A percentile compares a stretch with the other conserved stretches of the same genome.
Evolutionary conservation across 2,113 vertebrate genomes (phyloP).

Genomic region (Serinus canaria): DNA sequence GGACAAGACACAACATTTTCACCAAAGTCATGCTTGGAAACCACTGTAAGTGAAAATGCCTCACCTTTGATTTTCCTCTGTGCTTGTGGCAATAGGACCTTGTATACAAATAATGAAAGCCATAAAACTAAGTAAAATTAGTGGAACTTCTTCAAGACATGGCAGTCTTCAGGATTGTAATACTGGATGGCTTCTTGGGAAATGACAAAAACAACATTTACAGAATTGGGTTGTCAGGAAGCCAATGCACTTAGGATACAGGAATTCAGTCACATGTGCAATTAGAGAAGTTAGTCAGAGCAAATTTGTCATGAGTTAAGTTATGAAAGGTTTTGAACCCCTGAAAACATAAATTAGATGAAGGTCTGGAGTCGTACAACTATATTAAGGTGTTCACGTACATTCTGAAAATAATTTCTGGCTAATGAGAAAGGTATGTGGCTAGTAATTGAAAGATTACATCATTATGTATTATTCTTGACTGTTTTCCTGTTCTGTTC

Average conservation of each 20-base stretch:
- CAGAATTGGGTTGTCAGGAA: neutral
- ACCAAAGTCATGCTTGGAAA: neutral
- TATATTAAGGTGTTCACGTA: neutral
- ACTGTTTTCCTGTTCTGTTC: neutral
- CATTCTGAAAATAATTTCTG: neutral
- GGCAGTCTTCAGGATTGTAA: neutral
- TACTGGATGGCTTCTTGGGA: neutral
- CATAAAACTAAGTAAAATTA: neutral
- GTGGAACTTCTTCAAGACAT: neutral
- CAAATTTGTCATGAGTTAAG: neutral
- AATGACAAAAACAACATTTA: neutral
- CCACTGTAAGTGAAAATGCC: accelerated
- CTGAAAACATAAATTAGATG: neutral
- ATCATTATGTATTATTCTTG: neutral
- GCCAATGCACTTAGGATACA: neutral
- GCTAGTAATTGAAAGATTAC: neutral
- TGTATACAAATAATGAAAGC: neutral
- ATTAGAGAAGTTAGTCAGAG: neutral
- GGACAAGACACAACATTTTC: neutral
- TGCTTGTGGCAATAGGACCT: neutral
- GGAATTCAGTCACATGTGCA: neutral
- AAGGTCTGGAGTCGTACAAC: neutral
- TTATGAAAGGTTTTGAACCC: neutral
- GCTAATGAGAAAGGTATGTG: neutral
- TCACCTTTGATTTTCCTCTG: neutral